Evolutionary conservation across 2,113 vertebrate species (phyloP).

Genomic region (Narcine bancroftii): DNA sequence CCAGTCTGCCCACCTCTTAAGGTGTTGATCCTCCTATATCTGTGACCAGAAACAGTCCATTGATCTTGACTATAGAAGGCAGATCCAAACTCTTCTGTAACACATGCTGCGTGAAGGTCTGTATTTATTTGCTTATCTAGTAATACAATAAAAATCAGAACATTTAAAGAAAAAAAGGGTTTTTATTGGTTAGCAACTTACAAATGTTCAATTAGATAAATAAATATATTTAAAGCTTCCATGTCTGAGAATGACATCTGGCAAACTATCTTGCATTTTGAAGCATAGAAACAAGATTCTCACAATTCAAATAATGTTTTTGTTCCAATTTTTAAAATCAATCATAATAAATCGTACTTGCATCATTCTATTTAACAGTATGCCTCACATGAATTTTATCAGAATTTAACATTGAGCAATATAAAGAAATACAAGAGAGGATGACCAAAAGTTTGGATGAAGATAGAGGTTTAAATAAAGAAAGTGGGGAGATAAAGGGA

Average conservation of each 20-base stretch:
- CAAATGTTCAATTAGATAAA: background rate
- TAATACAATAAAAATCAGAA: background rate
- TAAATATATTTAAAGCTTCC: background rate
- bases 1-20: background rate
- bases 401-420: too few relatives aligned
- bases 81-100: background rate
- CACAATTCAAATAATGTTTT: background rate
- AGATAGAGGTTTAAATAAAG: too few relatives aligned
- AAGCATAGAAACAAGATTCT: background rate
- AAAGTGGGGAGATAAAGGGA: too few relatives aligned
- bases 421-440: too few relatives aligned
- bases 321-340: background rate
- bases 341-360: too few relatives aligned
- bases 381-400: too few relatives aligned
- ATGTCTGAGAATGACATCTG: constrained; percentile 20
- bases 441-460: too few relatives aligned
- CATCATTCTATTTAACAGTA: too few relatives aligned
- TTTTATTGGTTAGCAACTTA: background rate
- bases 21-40: background rate
- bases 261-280: background rate
- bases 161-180: background rate
- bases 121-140: background rate
- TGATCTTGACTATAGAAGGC: background rate
- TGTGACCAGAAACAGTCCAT: background rate
- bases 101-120: too few relatives aligned